These are phyloP conservation scores for Amphiura filiformis DNA, from an alignment of 35 echinoderm and acorn worm genomes.

Conservation along the genomic window DNA sequence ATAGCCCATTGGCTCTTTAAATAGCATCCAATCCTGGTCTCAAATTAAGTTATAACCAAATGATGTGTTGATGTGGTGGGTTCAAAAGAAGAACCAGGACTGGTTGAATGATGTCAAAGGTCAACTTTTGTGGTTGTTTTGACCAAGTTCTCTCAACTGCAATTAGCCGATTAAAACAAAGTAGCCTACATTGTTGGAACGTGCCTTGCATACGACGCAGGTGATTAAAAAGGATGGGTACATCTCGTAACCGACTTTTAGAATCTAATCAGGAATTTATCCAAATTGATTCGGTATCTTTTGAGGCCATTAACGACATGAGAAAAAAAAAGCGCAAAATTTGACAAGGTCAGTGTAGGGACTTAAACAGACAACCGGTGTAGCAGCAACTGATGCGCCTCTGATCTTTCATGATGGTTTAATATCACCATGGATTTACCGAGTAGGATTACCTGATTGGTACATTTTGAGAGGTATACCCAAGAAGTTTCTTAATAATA, in stretches of 20 bases:
- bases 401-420: background rate
- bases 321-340: conserved; percentile 6
- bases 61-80: no score
- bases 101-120: no score
- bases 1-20: no score
- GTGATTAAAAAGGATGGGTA: background rate
- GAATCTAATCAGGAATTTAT: background rate
- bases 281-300: conserved; percentile 4
- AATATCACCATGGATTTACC: background rate
- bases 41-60: no score
- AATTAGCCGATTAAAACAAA: no score
- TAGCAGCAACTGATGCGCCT: background rate
- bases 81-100: no score
- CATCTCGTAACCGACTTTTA: background rate
- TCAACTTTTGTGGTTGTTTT: no score
- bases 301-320: background rate
- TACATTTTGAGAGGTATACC: no score
- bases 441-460: no score
- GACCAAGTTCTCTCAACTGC: no score
- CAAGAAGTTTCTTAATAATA: no score
- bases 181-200: background rate
- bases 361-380: background rate
- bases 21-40: no score
- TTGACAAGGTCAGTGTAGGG: background rate
- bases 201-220: background rate